Evolutionary conservation across 2,113 vertebrate genomes (phyloP).

Genomic region (Antennarius striatus): DNA sequence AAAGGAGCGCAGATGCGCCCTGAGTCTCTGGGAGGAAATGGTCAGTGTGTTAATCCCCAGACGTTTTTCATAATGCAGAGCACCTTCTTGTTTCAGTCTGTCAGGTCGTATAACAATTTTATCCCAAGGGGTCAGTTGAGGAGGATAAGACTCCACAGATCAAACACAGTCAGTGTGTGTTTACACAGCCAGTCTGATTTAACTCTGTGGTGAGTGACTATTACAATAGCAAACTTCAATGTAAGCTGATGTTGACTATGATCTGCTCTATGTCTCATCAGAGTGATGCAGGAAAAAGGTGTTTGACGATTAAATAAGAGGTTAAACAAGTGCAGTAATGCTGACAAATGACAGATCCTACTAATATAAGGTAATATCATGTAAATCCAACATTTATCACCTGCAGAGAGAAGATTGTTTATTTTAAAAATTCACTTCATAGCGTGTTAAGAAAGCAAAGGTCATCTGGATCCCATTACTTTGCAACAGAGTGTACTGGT

Average conservation of each 20-base stretch:
- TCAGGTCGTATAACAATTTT: constrained; percentile 60
- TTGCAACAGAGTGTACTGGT: constrained; percentile 8
- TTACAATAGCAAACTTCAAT: constrained; percentile 11
- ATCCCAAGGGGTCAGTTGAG: constrained; percentile 52
- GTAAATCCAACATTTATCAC: constrained; percentile 7
- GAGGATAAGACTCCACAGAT: constrained; percentile 67
- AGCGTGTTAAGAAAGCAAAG: constrained; percentile 33
- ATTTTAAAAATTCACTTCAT: constrained; percentile 32
- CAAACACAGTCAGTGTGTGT: constrained; percentile 50
- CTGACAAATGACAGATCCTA: background rate
- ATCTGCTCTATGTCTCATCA: constrained; percentile 29
- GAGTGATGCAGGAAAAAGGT: constrained; percentile 15
- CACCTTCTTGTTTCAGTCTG: constrained; percentile 22
- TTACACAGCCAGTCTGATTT: constrained; percentile 57
- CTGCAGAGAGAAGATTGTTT: background rate
- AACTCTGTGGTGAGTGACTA: constrained; percentile 30
- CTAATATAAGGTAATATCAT: background rate
- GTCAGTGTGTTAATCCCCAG: constrained; percentile 25
- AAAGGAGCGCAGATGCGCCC: constrained; percentile 13
- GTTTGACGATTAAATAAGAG: constrained; percentile 35
- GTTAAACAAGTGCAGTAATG: constrained; percentile 23
- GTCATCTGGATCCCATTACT: constrained; percentile 39
- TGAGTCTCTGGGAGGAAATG: background rate
- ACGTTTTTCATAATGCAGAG: constrained; percentile 32
- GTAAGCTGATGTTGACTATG: background rate